A percentile compares a stretch with the other conserved stretches of the same genome.
phyloP scores from a whole-genome alignment of 2,888 invertebrate species.

The Corbicula japonica region DNA sequence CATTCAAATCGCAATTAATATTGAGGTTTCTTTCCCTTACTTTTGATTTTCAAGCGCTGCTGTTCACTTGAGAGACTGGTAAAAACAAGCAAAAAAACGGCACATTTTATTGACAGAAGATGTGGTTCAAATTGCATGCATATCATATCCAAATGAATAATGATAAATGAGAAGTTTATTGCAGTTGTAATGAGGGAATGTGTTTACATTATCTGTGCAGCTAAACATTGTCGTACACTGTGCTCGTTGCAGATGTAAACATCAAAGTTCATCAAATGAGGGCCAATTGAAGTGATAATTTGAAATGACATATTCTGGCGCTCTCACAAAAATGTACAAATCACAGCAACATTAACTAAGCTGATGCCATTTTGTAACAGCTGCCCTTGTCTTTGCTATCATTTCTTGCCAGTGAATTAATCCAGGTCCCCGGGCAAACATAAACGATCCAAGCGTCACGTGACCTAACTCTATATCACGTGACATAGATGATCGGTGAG shows the following conservation, averaged over 20 bases:
- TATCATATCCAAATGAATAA: too few species aligned
- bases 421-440: conserved; percentile 84
- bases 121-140: too few species aligned
- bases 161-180: neutral
- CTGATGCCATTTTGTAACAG: conserved; percentile 80
- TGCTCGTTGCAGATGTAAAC: neutral
- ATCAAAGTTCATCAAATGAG: neutral
- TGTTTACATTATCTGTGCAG: neutral
- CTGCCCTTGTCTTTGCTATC: conserved; percentile 78
- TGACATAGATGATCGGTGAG: conserved; percentile 51
- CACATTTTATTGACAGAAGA: too few species aligned
- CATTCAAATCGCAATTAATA: too few species aligned
- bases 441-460: conserved; percentile 83
- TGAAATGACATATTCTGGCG: conserved; percentile 4
- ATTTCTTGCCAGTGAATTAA: conserved; percentile 85
- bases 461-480: conserved; percentile 79
- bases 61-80: too few species aligned
- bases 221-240: neutral
- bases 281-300: neutral
- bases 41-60: too few species aligned
- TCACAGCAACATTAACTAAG: too few species aligned
- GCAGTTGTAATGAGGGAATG: neutral
- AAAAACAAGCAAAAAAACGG: too few species aligned
- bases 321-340: too few species aligned
- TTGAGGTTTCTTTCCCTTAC: too few species aligned